These are phyloP conservation scores for Botia kubotai DNA, from an alignment of 2,797 vertebrate species.

Conservation along the genomic window DNA sequence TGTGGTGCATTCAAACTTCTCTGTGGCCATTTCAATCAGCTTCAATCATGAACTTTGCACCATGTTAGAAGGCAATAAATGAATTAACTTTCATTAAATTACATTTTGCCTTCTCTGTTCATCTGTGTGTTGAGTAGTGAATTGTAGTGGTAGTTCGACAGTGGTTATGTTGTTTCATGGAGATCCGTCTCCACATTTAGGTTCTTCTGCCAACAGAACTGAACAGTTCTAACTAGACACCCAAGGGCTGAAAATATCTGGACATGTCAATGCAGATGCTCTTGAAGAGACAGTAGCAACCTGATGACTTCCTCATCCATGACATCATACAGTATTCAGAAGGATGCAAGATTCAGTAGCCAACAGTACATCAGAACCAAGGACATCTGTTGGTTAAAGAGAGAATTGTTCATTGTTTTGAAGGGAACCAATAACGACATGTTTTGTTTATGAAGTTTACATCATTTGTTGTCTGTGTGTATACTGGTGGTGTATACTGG, in stretches of 20 bases:
- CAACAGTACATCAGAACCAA: neutral
- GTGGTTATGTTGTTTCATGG: too few relatives aligned
- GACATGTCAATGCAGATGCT: neutral
- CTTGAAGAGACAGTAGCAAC: neutral
- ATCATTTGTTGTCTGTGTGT: neutral
- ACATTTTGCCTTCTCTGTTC: neutral
- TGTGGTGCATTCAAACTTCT: neutral
- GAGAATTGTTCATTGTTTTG: neutral
- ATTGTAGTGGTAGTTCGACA: neutral
- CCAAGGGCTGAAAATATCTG: neutral
- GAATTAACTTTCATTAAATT: neutral
- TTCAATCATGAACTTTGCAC: slow-evolving; percentile 8
- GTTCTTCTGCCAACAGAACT: too few relatives aligned
- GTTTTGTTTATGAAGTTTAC: neutral
- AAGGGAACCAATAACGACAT: neutral
- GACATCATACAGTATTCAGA: neutral
- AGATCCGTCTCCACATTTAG: too few relatives aligned
- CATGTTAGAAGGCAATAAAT: neutral
- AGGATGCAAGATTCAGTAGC: neutral
- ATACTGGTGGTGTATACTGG: neutral
- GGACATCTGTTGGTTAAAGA: neutral
- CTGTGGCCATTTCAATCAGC: neutral
- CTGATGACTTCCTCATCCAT: neutral
- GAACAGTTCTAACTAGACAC: neutral
- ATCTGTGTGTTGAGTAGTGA: neutral